Base-by-base conservation (phyloP, 92 coral and sea anemone species). In the Zoanthus sociatus region DNA sequence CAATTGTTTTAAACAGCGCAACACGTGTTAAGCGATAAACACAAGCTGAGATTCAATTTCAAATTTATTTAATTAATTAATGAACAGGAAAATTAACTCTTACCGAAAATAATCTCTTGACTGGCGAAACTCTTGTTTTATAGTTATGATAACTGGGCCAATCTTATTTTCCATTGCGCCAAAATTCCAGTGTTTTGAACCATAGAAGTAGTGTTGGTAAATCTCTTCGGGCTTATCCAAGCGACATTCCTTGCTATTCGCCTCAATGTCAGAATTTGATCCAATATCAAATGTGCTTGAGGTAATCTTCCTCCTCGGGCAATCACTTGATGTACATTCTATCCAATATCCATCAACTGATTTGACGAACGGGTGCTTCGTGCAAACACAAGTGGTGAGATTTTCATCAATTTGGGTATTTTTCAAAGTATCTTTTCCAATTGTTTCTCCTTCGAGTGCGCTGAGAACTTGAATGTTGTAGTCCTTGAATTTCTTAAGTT, bases 171-270 rank as follows among this genome's bases (percentile, higher is more conserved):
- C 99, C 51, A 84, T 90, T 26, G 84, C 92, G 71, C 83, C 95
- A 74, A 89, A 97, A 71, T 92, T 97, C 98, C 99, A 97, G 73
- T 97, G 99, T 86, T 94, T 95, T 20, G 95, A 89, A 32, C 99
- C 99, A 78, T 97, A 95, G 74, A 97, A 97, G 61, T 85, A 97
- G 30, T 92, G 86, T 71, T 93, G 92, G 76, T 97, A 97, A 26
- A 95, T 88, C 61, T 94, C 94, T 51, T 94, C 98, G 0, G 94
- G 96, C 45, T 91, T 84, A 17, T 87, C 88, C 4, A 85, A 50
- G 12, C 79, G 71, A 12, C 86, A 78, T 17, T 73, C 83, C 66
- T 83, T 90, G 33, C 87, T 89, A 68, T 58, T 54, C 3, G 95
- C 82, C 11, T 94, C 94, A 70, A 94, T 76, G 73, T 92, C 95